Percentiles rank a stretch among this genome's conserved stretches.
phyloP scores from a whole-genome alignment of 2,888 invertebrate species.

The Portevinia maculata region DNA sequence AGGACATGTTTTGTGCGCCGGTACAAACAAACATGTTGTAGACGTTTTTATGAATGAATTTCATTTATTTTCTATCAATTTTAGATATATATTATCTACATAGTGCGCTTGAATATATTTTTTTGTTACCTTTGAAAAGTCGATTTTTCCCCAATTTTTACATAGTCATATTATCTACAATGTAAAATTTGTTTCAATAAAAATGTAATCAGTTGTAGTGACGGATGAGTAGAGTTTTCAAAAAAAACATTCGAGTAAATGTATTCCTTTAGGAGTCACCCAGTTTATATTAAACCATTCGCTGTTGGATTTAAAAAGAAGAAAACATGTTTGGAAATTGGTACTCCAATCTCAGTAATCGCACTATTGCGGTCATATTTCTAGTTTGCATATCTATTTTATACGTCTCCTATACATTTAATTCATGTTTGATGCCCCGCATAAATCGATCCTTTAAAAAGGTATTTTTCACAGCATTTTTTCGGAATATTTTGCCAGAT shows the following conservation, averaged over 20 bases:
- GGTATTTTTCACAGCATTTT: conserved; percentile 79
- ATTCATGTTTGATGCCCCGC: conserved; percentile 85
- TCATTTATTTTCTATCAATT: conserved; percentile 11
- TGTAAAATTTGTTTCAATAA: conserved; percentile 6
- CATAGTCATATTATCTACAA: conserved; percentile 42
- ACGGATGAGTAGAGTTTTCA: conserved; percentile 14
- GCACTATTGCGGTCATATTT: conserved; percentile 82
- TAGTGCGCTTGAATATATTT: conserved; percentile 20
- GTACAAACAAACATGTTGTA: conserved; percentile 75
- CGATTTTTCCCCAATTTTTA: conserved; percentile 63
- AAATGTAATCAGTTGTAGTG: conserved; percentile 48
- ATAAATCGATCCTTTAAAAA: conserved; percentile 84
- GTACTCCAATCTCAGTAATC: conserved; percentile 82
- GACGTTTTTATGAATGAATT: conserved; percentile 65
- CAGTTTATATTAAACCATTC: conserved; percentile 56
- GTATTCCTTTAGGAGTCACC: conserved; percentile 55
- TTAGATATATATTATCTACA: conserved; percentile 31
- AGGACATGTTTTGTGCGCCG: conserved; percentile 61
- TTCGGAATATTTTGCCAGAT: conserved; percentile 76
- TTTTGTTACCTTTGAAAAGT: conserved; percentile 52
- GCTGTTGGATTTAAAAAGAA: conserved; percentile 55
- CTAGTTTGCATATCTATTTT: conserved; percentile 84
- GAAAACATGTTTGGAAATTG: conserved; percentile 79
- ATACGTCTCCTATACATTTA: conserved; percentile 85
- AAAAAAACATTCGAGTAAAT: conserved; percentile 40